A percentile compares a stretch with the other conserved stretches of the same genome.
These are phyloP conservation scores for Hyperoplus immaculatus DNA, from an alignment of 2,797 vertebrate genomes.

Conservation along the genomic window DNA sequence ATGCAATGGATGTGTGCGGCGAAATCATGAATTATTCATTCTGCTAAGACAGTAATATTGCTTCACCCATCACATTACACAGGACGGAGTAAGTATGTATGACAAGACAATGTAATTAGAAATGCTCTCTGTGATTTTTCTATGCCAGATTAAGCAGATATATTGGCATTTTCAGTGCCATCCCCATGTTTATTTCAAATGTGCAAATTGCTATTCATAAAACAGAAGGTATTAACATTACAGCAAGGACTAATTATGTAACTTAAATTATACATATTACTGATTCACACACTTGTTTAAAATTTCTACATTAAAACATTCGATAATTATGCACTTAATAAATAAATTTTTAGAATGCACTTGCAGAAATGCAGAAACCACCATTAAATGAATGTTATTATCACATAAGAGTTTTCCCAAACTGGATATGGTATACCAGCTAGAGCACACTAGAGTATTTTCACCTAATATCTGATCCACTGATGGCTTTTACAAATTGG, in stretches of 20 bases:
- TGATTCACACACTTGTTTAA: slow-evolving; percentile 27
- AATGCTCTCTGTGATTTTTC: slow-evolving; percentile 40
- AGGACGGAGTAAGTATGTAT: slow-evolving; percentile 47
- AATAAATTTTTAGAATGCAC: too few relatives aligned
- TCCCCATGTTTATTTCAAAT: slow-evolving; percentile 53
- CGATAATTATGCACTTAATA: too few relatives aligned
- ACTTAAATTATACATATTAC: slow-evolving; percentile 48
- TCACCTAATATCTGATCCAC: slow-evolving; percentile 45
- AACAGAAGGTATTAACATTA: slow-evolving; percentile 12
- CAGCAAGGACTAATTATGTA: slow-evolving; percentile 31
- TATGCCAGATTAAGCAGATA: slow-evolving; percentile 49
- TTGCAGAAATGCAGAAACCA: slow-evolving; percentile 8
- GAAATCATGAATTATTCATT: slow-evolving; percentile 72
- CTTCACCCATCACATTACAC: slow-evolving; percentile 52
- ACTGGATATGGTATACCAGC: slow-evolving; percentile 52
- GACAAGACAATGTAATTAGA: slow-evolving; percentile 63
- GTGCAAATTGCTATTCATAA: slow-evolving; percentile 52
- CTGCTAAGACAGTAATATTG: slow-evolving; percentile 48
- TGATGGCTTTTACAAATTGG: slow-evolving; percentile 66
- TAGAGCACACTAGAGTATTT: slow-evolving; percentile 49
- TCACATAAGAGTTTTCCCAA: slow-evolving; percentile 5
- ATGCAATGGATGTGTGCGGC: slow-evolving; percentile 67
- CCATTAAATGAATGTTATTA: too few relatives aligned
- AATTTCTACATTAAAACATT: background rate
- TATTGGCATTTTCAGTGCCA: slow-evolving; percentile 24